A percentile compares a stretch with the other conserved stretches of the same genome.
phyloP scores from a whole-genome alignment of 1,140 invertebrate genomes.

The Propsilocerus akamusi region DNA sequence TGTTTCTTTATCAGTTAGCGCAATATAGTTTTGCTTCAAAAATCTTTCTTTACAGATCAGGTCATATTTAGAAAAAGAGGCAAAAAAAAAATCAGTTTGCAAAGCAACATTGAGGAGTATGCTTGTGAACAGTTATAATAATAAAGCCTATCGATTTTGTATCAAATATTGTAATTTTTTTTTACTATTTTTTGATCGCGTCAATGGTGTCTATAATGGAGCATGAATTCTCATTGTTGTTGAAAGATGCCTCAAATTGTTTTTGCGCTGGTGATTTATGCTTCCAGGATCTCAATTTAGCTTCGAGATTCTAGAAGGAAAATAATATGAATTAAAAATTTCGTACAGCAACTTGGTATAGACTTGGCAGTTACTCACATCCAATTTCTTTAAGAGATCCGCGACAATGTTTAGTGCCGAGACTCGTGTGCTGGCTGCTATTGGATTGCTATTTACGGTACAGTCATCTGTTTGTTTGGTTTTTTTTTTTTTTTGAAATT shows the following conservation, averaged over 20 bases:
- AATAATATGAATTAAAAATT: slow-evolving; percentile 6
- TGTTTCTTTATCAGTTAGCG: no score
- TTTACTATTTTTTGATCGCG: no score
- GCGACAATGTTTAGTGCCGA: slow-evolving; percentile 85
- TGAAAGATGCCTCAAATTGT: background rate
- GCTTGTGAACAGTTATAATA: no score
- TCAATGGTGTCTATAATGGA: no score
- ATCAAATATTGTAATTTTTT: no score
- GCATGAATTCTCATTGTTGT: background rate
- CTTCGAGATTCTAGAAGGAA: slow-evolving; percentile 8
- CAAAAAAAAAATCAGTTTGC: no score
- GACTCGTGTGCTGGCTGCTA: slow-evolving; percentile 71
- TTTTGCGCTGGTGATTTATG: background rate
- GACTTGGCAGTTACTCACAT: slow-evolving; percentile 36
- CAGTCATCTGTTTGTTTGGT: background rate
- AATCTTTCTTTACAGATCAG: no score
- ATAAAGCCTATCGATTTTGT: no score
- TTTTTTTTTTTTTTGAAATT: background rate
- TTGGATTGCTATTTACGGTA: slow-evolving; percentile 43
- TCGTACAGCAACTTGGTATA: slow-evolving; percentile 1
- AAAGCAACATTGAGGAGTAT: no score
- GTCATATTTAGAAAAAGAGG: no score
- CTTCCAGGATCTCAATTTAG: slow-evolving; percentile 3
- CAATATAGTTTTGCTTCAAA: no score
- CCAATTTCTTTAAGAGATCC: slow-evolving; percentile 81